Evolutionary conservation across 2,888 invertebrate species (phyloP).

Genomic region (Lasioglossum leucozonium): DNA sequence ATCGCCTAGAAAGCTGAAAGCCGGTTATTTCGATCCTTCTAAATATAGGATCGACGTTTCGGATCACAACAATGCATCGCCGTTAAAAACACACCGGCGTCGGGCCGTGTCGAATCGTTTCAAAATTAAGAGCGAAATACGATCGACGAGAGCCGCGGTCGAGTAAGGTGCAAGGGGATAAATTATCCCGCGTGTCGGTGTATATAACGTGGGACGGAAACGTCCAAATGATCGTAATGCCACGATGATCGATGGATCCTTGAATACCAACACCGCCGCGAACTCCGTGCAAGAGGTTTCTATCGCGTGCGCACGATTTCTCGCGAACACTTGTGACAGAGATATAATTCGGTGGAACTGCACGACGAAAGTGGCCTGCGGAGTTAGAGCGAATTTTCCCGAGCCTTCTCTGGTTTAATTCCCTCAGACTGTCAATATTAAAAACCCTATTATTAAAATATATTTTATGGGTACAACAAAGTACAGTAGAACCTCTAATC

Average conservation of each 20-base stretch:
- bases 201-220: conserved; percentile 61
- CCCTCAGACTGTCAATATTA: neutral
- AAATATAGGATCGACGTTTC: neutral
- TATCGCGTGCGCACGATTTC: conserved; percentile 39
- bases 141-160: conserved; percentile 62
- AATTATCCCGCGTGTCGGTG: conserved; percentile 59
- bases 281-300: conserved; percentile 43
- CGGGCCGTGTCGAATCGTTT: conserved; percentile 60
- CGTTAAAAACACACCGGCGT: conserved; percentile 49
- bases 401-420: neutral
- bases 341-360: conserved; percentile 33
- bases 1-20: neutral
- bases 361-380: conserved; percentile 18
- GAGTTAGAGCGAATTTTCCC: neutral
- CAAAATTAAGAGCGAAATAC: conserved; percentile 73
- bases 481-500: no score
- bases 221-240: conserved; percentile 71
- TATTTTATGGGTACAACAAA: no score
- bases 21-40: neutral
- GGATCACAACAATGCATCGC: conserved; percentile 21
- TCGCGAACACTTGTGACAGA: conserved; percentile 46
- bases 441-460: neutral
- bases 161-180: conserved; percentile 71
- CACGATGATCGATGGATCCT: conserved; percentile 66
- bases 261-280: conserved; percentile 22